Evolutionary conservation across 2,113 vertebrate genomes (phyloP).

Genomic region (Sakesphorus luctuosus): DNA sequence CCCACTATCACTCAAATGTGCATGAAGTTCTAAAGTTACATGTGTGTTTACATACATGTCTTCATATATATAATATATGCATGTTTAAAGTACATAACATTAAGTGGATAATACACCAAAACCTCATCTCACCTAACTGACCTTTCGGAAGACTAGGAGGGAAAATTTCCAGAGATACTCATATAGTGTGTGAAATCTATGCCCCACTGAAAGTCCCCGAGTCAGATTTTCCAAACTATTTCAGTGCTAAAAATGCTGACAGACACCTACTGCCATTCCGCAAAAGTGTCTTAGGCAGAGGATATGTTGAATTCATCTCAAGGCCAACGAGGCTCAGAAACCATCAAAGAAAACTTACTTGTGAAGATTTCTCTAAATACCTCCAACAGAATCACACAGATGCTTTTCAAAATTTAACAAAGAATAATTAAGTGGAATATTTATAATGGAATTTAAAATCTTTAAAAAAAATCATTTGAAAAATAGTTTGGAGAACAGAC

Average conservation of each 20-base stretch:
- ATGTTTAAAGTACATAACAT: neutral
- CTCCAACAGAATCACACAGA: neutral
- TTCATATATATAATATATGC: neutral
- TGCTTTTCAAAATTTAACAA: neutral
- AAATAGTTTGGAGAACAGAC: neutral
- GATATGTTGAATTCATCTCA: neutral
- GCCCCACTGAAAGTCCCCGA: neutral
- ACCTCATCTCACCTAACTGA: neutral
- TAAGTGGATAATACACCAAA: neutral
- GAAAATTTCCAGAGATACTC: slow-evolving; percentile 4
- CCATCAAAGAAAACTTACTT: neutral
- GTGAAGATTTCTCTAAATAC: neutral
- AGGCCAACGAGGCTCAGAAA: neutral
- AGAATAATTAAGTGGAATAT: neutral
- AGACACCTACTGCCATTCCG: neutral
- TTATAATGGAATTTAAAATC: neutral
- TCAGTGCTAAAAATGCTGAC: neutral
- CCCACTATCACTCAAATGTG: neutral
- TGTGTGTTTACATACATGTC: neutral
- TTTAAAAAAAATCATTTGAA: neutral
- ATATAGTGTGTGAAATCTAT: neutral
- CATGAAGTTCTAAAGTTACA: neutral
- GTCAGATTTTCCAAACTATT: slow-evolving; percentile 32
- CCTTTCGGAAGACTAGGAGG: neutral
- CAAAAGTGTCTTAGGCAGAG: neutral